phyloP scores from a whole-genome alignment of 2,888 invertebrate species.

The Drosophila buzzatii region DNA sequence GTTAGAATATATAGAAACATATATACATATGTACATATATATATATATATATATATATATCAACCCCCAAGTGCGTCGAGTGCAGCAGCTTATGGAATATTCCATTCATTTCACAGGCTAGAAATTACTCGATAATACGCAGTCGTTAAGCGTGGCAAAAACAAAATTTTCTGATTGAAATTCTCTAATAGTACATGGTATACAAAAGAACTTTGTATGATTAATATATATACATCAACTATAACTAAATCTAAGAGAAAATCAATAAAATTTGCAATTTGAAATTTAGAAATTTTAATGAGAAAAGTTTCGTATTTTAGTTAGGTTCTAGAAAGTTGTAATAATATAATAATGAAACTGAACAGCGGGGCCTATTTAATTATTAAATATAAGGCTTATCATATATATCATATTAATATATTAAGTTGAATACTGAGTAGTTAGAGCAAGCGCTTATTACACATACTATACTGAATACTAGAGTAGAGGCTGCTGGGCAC shows the following conservation, averaged over 20 bases:
- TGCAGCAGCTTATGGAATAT: conserved; percentile 59
- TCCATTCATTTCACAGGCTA: conserved; percentile 34
- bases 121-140: conserved; percentile 25
- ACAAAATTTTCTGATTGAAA: conserved; percentile 6
- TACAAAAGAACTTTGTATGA: neutral
- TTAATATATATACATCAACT: neutral
- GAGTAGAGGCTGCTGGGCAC: neutral
- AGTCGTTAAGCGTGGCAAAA: neutral
- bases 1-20: neutral
- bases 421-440: neutral
- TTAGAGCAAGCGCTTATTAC: neutral
- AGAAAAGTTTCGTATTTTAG: too few species aligned
- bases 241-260: neutral
- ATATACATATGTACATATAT: too few species aligned
- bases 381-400: too few species aligned
- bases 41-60: conserved; percentile 2
- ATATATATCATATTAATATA: neutral
- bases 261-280: neutral
- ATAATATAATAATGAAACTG: too few species aligned
- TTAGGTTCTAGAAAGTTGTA: too few species aligned
- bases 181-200: conserved; percentile 11
- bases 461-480: neutral
- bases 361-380: too few species aligned
- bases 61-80: conserved; percentile 59
- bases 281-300: neutral